A percentile compares a stretch with the other conserved stretches of the same genome.
Evolutionary conservation across 2,797 vertebrate genomes (phyloP).

Genomic region (Pampus argenteus): DNA sequence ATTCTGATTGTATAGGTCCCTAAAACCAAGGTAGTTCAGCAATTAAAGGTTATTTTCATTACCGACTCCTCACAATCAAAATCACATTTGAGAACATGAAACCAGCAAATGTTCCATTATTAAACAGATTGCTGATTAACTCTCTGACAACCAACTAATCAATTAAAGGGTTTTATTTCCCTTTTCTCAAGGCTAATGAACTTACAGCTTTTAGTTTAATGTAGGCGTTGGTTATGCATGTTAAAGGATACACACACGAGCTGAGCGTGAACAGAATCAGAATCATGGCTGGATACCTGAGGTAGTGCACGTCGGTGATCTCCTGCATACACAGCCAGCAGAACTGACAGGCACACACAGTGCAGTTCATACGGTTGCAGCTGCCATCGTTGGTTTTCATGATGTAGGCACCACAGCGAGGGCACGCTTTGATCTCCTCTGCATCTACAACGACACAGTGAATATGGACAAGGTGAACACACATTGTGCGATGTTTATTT

Average conservation of each 20-base stretch:
- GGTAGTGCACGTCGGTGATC: conserved; percentile 93
- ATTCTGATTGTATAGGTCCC: neutral
- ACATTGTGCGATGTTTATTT: neutral
- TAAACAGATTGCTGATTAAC: neutral
- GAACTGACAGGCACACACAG: conserved; percentile 92
- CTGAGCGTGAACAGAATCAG: neutral
- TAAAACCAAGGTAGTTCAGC: neutral
- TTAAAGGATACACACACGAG: neutral
- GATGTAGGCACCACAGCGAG: conserved; percentile 91
- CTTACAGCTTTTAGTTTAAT: neutral
- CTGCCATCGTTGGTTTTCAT: conserved; percentile 93
- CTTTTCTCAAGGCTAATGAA: neutral
- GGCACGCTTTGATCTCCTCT: conserved; percentile 91
- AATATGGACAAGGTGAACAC: conserved; percentile 9
- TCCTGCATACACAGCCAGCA: conserved; percentile 94
- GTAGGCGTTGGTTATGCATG: neutral
- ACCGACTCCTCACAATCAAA: neutral
- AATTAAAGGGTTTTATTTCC: neutral
- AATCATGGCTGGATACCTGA: conserved; percentile 81
- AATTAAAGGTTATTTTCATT: neutral
- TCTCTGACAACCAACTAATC: neutral
- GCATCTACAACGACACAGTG: conserved; percentile 75
- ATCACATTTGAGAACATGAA: neutral
- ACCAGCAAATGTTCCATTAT: neutral
- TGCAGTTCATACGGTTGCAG: conserved; percentile 94